phyloP scores from a whole-genome alignment of 2,888 invertebrate genomes.

The Diarsia brunnea region DNA sequence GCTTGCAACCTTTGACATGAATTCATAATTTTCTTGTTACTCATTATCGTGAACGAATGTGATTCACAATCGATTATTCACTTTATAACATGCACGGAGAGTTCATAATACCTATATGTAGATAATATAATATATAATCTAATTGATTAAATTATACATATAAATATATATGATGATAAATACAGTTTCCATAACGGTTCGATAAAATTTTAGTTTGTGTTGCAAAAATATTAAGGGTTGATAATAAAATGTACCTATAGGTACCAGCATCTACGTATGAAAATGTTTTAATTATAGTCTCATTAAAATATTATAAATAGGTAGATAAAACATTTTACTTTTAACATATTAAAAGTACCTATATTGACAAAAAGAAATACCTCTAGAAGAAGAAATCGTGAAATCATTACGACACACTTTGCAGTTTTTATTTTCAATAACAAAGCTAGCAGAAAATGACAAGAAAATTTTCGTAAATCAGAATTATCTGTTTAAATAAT shows the following conservation, averaged over 20 bases:
- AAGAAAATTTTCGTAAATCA: not conserved
- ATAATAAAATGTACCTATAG: not conserved
- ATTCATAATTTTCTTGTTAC: conserved; percentile 57
- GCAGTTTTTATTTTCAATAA: not conserved
- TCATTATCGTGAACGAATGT: conserved; percentile 33
- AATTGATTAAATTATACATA: too few relatives aligned
- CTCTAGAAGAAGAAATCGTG: not conserved
- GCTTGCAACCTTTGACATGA: conserved; percentile 49
- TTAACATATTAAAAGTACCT: not conserved
- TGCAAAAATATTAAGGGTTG: not conserved
- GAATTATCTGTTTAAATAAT: too few relatives aligned
- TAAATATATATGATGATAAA: not conserved
- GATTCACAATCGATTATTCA: conserved; percentile 19
- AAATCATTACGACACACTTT: not conserved
- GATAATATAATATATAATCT: too few relatives aligned
- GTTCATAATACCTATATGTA: conserved; percentile 5
- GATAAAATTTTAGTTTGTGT: conserved; percentile 24
- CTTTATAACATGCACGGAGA: conserved; percentile 7
- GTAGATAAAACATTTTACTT: not conserved
- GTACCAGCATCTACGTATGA: not conserved
- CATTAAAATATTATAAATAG: too few relatives aligned
- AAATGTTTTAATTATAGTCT: conserved; percentile 10
- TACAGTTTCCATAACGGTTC: not conserved
- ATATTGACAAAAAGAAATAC: not conserved
- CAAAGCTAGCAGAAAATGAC: not conserved